Conservation (phyloP, 2,113 vertebrate genomes). For the Copsychus sechellarum region DNA sequence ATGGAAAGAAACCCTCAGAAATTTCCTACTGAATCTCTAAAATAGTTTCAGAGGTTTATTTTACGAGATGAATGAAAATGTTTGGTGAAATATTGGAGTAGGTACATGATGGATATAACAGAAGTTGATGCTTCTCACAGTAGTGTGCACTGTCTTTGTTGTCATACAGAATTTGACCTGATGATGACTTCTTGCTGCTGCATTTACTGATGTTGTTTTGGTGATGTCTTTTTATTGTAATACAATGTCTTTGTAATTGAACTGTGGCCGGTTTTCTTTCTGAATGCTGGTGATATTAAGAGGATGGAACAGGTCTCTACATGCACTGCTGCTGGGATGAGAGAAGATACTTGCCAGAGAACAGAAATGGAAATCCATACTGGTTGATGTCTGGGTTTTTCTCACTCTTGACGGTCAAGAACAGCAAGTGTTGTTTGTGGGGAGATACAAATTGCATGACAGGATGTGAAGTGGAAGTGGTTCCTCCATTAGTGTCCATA, state of each 20-base stretch:
- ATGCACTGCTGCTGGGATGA: neutral
- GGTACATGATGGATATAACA: neutral
- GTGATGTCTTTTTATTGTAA: neutral
- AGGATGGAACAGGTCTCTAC: neutral
- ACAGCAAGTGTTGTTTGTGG: neutral
- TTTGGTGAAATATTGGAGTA: neutral
- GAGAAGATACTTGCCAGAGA: neutral
- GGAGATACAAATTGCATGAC: neutral
- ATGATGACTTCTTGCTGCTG: neutral
- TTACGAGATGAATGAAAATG: neutral
- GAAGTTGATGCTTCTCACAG: neutral
- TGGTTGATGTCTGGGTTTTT: accelerated
- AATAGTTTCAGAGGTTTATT: neutral
- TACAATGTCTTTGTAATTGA: neutral
- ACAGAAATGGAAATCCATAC: neutral
- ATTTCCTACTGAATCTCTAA: neutral
- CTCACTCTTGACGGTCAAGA: neutral
- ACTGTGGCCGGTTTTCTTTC: neutral
- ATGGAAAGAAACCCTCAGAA: neutral
- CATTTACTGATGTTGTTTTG: neutral
- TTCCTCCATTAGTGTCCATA: neutral
- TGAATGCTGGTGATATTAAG: neutral
- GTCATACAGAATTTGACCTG: accelerated
- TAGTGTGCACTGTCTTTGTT: accelerated
- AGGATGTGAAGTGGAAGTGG: neutral